These are phyloP conservation scores for Henricia sp. DNA, from an alignment of 53 echinoderm and acorn worm genomes.

Conservation along the genomic window DNA sequence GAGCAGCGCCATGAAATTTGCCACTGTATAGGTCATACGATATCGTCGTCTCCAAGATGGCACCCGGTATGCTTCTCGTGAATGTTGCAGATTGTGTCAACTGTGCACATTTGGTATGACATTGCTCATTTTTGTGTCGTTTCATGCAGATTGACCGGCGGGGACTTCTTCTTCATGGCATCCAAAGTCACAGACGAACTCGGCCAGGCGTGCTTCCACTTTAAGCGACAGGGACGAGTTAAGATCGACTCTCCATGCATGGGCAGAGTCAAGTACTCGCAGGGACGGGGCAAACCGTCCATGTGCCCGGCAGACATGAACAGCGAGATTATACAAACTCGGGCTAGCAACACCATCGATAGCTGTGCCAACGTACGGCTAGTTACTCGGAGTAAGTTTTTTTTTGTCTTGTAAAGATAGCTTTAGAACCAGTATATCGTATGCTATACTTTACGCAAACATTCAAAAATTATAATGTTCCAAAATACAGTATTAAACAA, in stretches of 20 bases:
- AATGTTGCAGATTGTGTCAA: too few species aligned
- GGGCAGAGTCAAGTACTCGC: constrained; percentile 27
- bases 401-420: background rate
- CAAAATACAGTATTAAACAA: too few species aligned
- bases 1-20: too few species aligned
- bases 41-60: too few species aligned
- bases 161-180: constrained; percentile 72
- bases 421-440: background rate
- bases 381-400: constrained; percentile 34
- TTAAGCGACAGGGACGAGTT: constrained; percentile 75
- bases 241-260: constrained; percentile 72
- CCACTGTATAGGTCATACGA: too few species aligned
- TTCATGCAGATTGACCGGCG: constrained; percentile 79
- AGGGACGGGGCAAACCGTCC: constrained; percentile 58
- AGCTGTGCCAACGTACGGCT: constrained; percentile 53
- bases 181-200: constrained; percentile 67
- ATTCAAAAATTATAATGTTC: too few species aligned
- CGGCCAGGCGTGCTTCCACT: constrained; percentile 86
- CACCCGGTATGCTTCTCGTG: too few species aligned
- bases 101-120: too few species aligned
- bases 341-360: constrained; percentile 39
- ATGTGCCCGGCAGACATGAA: constrained; percentile 60
- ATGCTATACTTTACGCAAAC: too few species aligned
- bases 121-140: background rate
- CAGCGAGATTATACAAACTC: constrained; percentile 38